A percentile compares a stretch with the other conserved stretches of the same genome.
Evolutionary conservation across 2,113 vertebrate species (phyloP).

Genomic region (Emberiza fucata): DNA sequence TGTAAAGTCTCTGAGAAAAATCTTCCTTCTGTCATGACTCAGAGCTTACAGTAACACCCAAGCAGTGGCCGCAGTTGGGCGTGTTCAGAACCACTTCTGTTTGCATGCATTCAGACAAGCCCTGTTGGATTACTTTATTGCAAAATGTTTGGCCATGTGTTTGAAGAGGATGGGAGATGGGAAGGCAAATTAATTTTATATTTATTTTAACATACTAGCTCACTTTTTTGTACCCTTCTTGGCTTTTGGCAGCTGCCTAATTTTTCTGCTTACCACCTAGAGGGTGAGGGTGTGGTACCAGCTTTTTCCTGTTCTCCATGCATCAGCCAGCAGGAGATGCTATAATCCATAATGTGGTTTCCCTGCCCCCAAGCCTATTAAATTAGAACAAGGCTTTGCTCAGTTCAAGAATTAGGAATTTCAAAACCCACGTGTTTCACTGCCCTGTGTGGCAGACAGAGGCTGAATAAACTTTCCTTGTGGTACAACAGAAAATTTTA

Average conservation of each 20-base stretch:
- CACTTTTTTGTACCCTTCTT: neutral
- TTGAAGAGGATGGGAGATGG: neutral
- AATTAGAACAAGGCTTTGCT: constrained; percentile 34
- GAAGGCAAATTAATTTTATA: neutral
- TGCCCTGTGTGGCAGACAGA: constrained; percentile 58
- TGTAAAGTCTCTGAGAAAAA: neutral
- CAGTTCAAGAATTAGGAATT: constrained; percentile 31
- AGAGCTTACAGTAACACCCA: neutral
- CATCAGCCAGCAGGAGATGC: constrained; percentile 60
- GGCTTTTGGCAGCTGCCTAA: neutral
- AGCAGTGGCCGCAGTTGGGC: neutral
- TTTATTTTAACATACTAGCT: neutral
- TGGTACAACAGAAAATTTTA: constrained; percentile 15
- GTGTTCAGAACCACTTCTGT: neutral
- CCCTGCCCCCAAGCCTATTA: neutral
- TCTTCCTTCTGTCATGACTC: neutral
- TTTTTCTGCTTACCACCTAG: neutral
- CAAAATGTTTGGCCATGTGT: neutral
- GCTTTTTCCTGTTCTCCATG: neutral
- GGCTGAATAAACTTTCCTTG: constrained; percentile 50
- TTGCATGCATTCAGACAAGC: neutral
- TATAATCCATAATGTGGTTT: constrained; percentile 47
- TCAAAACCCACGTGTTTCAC: constrained; percentile 31
- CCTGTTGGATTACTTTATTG: neutral
- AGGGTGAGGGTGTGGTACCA: neutral